Evolutionary conservation across 2,797 vertebrate genomes (phyloP).

Genomic region (Gastrophryne carolinensis): DNA sequence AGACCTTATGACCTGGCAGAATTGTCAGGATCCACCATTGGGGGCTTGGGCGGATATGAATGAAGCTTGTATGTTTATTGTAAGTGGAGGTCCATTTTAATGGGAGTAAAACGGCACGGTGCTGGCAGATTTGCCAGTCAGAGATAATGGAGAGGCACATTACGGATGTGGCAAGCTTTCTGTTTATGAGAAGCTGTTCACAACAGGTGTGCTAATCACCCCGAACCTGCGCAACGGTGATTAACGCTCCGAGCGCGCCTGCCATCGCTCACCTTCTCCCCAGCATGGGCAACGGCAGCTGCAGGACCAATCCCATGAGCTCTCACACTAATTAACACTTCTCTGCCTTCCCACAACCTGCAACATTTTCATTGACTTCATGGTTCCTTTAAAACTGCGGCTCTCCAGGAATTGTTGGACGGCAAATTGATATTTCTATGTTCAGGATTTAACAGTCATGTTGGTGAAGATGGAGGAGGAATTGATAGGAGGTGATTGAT

Average conservation of each 20-base stretch:
- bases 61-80: too few relatives aligned
- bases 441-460: not conserved
- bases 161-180: constrained; percentile 26
- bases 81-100: too few relatives aligned
- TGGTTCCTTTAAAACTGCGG: not conserved
- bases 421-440: not conserved
- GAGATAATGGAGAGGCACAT: constrained; percentile 22
- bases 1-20: too few relatives aligned
- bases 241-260: constrained; percentile 35
- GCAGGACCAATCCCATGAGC: constrained; percentile 25
- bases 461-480: not conserved
- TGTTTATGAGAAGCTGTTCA: constrained; percentile 35
- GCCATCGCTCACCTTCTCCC: constrained; percentile 42
- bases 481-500: not conserved
- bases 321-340: constrained; percentile 34
- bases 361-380: not conserved
- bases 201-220: constrained; percentile 51
- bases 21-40: too few relatives aligned
- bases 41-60: too few relatives aligned
- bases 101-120: too few relatives aligned
- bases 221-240: constrained; percentile 45
- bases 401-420: not conserved
- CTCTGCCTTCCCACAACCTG: not conserved
- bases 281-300: constrained; percentile 29
- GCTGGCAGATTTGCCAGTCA: not conserved